These are phyloP conservation scores for Amphilophus citrinellus DNA, from an alignment of 2,113 vertebrate genomes.

Conservation along the genomic window DNA sequence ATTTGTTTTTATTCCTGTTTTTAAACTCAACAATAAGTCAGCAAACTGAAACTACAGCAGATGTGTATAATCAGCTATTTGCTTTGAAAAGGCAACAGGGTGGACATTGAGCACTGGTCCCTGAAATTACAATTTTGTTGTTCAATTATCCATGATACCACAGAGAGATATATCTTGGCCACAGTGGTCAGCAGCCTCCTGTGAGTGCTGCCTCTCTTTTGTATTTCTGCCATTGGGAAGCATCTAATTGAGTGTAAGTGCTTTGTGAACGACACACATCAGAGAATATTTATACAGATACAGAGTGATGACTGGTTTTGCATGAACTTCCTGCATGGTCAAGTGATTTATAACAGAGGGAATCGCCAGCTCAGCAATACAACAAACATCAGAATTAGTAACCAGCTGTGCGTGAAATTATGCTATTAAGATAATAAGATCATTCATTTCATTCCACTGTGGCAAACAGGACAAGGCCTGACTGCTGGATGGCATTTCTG, in stretches of 20 bases:
- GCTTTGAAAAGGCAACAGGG: constrained; percentile 44
- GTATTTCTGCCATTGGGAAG: constrained; percentile 18
- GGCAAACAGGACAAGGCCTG: background rate
- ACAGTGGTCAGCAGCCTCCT: constrained; percentile 46
- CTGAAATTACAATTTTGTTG: constrained; percentile 79
- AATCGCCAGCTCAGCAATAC: constrained; percentile 22
- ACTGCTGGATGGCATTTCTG: constrained; percentile 24
- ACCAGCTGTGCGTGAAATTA: constrained; percentile 62
- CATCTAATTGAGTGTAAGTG: constrained; percentile 27
- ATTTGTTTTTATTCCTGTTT: constrained; percentile 28
- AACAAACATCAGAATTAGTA: constrained; percentile 43
- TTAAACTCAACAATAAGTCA: constrained; percentile 23
- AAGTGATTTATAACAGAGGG: constrained; percentile 31
- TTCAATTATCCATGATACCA: constrained; percentile 73
- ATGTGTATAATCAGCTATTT: constrained; percentile 58
- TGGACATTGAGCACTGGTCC: constrained; percentile 68
- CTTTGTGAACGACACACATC: constrained; percentile 32
- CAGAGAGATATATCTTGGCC: constrained; percentile 60
- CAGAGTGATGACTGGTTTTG: background rate
- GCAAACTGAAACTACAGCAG: constrained; percentile 54
- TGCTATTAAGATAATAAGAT: constrained; percentile 63
- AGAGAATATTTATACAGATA: constrained; percentile 28
- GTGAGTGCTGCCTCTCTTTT: constrained; percentile 17
- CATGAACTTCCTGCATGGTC: constrained; percentile 20
- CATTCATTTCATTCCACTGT: constrained; percentile 48